A percentile compares a stretch with the other conserved stretches of the same genome.
Conservation (phyloP, 2,113 vertebrate genomes). For the Dicentrarchus labrax region DNA sequence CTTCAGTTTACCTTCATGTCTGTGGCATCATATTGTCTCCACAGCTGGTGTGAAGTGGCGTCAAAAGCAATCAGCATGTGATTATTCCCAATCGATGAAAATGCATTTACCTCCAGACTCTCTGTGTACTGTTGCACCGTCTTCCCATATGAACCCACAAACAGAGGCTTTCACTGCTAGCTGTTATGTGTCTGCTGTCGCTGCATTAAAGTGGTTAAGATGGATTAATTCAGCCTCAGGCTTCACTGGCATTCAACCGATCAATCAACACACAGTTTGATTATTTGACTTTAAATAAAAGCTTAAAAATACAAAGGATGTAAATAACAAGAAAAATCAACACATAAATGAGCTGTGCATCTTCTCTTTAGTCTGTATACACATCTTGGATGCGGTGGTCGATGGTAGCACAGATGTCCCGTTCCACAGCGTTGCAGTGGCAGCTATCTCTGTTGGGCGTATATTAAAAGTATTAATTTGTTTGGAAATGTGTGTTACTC, state of each 20-base stretch:
- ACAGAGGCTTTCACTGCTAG: not conserved
- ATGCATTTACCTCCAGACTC: slow-evolving; percentile 8
- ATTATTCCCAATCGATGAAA: slow-evolving; percentile 16
- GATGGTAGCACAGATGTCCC: no score
- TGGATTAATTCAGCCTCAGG: not conserved
- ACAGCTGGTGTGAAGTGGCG: not conserved
- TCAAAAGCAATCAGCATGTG: not conserved
- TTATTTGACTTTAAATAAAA: not conserved
- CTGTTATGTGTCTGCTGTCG: not conserved
- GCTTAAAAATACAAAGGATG: not conserved
- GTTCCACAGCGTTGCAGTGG: no score
- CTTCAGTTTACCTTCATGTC: no score
- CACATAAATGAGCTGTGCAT: not conserved
- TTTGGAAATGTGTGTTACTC: no score
- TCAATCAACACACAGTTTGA: not conserved
- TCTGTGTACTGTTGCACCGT: not conserved
- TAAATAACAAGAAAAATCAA: not conserved
- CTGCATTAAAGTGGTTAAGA: slow-evolving; percentile 27
- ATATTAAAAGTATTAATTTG: no score
- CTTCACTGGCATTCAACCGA: not conserved
- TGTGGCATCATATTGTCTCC: not conserved
- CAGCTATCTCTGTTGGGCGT: no score
- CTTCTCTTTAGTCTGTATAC: no score
- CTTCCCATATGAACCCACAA: not conserved
- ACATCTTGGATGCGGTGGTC: no score